Evolutionary conservation across 2,888 invertebrate genomes (phyloP), one percentile per base, ranked within the genome.

Genomic region (Agonopterix arenella): DNA sequence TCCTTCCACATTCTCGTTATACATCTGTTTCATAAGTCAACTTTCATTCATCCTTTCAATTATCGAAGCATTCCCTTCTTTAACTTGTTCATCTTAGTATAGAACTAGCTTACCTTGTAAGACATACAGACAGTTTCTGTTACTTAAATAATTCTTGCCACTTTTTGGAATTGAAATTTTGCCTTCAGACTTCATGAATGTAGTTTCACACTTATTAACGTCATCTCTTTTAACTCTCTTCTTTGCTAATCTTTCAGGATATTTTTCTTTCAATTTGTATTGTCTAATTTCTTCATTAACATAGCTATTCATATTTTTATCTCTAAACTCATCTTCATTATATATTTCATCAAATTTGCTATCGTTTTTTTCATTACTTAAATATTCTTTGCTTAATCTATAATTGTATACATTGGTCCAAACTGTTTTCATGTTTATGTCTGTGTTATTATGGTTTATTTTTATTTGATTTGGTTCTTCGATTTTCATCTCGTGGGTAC

Each of bases 41-140:
- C 28, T 28, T 28, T 28, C 28, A 28, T 28, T 28, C 7, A 28
- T 28, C 5, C 28, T 28, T 28, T 28, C 7, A 18, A 18, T 18
- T 18, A 18, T 18, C 18, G 4, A 18, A 4, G 18, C 2, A 18
- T 18, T 18, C 18, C 4, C 18, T 18, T 18, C 18, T 18, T 18
- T 18, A 18, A 18, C 18, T 2, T 2, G 0, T 18, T 2, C 18
- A 18, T 18, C 18, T 1, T 18, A 4, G 18, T 36, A 18, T 45
- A 36, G 3, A 46, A 36, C 16, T 11, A 43, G 60, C 79, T 76
- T 64, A 86, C 86, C 83, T 58, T 63, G 66, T 40, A 88, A 48
- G 13, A 75, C 70, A 8, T 77, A 75, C 1, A 76, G 76, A 50
- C 88, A 88, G 49, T 80, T 68, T 8, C 69, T 61, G 42, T 75